Conservation (phyloP, 2,888 invertebrate genomes). For the Alloplasta piceator region DNA sequence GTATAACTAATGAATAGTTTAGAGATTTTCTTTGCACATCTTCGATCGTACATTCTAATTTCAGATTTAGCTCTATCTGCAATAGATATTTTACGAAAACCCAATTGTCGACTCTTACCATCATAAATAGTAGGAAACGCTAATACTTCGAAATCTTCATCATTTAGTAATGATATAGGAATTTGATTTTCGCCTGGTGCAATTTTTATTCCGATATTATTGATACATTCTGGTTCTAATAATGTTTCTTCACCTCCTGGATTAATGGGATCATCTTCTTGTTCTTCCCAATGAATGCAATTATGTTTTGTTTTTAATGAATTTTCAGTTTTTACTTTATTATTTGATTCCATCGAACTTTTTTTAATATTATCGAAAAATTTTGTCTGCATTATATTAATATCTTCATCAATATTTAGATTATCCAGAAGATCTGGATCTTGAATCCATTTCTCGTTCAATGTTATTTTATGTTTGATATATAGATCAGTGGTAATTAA, state of each 20-base stretch:
- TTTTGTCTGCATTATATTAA: too few relatives aligned
- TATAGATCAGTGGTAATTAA: slow-evolving; percentile 50
- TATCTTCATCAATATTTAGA: background rate
- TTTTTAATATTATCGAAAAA: too few relatives aligned
- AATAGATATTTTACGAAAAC: slow-evolving; percentile 36
- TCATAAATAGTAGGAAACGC: slow-evolving; percentile 52
- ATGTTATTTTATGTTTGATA: slow-evolving; percentile 51
- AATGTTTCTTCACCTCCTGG: background rate
- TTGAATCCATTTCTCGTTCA: slow-evolving; percentile 11
- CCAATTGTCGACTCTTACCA: slow-evolving; percentile 40
- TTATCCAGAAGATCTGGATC: slow-evolving; percentile 3
- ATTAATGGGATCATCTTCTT: slow-evolving; percentile 48
- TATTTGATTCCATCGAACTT: too few relatives aligned
- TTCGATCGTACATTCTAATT: slow-evolving; percentile 58
- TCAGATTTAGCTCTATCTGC: slow-evolving; percentile 62
- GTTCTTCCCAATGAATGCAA: slow-evolving; percentile 42
- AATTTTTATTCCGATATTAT: slow-evolving; percentile 38
- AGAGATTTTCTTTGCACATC: too few relatives aligned
- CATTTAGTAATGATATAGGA: slow-evolving; percentile 46
- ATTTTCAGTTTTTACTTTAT: slow-evolving; percentile 4
- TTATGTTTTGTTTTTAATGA: background rate
- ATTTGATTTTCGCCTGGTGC: slow-evolving; percentile 59
- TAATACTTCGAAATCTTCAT: slow-evolving; percentile 51
- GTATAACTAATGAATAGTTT: background rate
- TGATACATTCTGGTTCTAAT: background rate